phyloP scores from a whole-genome alignment of 2,888 invertebrate species.

The Automeris io region DNA sequence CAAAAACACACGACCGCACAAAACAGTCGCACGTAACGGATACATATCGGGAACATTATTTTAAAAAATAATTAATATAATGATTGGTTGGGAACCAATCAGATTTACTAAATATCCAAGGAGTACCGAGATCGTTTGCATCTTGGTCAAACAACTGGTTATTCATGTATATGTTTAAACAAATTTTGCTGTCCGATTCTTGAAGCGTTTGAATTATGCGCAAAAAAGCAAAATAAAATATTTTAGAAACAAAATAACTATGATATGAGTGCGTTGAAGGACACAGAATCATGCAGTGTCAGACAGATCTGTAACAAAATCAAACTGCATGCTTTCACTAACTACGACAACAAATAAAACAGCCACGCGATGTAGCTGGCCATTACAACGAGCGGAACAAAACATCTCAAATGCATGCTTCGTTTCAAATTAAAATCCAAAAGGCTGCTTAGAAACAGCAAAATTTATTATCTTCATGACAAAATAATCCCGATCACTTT shows the following conservation, averaged over 20 bases:
- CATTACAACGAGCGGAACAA: no score
- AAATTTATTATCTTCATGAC: constrained; percentile 33
- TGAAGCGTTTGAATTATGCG: constrained; percentile 43
- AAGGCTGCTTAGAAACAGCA: constrained; percentile 54
- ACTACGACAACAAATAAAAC: constrained; percentile 21
- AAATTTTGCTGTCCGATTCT: constrained; percentile 51
- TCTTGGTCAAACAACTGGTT: constrained; percentile 29
- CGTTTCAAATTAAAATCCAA: constrained; percentile 18
- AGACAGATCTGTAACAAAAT: constrained; percentile 26
- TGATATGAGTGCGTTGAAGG: constrained; percentile 72
- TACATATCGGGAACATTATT: constrained; percentile 64
- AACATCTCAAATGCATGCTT: constrained; percentile 3
- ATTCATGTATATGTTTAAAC: constrained; percentile 21
- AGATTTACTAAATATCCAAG: constrained; percentile 26
- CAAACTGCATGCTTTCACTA: constrained; percentile 27
- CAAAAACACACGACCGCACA: constrained; percentile 22
- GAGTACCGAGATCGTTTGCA: constrained; percentile 52
- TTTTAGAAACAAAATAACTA: constrained; percentile 47
- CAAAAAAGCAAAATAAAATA: constrained; percentile 52
- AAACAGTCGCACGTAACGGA: constrained; percentile 37
- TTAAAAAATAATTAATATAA: constrained; percentile 40
- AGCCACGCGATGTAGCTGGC: no score
- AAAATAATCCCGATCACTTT: constrained; percentile 65
- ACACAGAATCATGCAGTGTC: constrained; percentile 58
- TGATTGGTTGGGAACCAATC: constrained; percentile 32